Evolutionary conservation across 2,113 vertebrate genomes (phyloP).

Genomic region (Gambusia affinis): DNA sequence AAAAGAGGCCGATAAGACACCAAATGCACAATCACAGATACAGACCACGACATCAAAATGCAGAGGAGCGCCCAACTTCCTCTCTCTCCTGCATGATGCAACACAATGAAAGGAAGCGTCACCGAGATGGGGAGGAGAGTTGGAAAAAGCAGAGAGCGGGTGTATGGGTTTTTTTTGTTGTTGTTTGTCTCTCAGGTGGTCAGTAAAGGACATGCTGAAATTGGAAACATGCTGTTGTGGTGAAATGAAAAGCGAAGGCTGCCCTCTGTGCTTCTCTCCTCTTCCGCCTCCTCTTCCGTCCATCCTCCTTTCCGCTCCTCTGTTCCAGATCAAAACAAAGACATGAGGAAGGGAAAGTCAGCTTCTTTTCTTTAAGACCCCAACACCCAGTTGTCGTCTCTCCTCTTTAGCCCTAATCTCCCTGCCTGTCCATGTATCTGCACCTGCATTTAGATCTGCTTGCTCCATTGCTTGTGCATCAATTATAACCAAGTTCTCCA

Average conservation of each 20-base stretch:
- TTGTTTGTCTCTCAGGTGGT: conserved; percentile 52
- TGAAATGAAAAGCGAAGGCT: conserved; percentile 71
- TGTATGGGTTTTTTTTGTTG: not conserved
- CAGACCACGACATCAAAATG: conserved; percentile 4
- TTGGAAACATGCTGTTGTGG: conserved; percentile 62
- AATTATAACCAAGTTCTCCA: conserved; percentile 22
- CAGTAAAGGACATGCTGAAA: conserved; percentile 70
- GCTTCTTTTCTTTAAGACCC: not conserved
- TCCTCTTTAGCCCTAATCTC: not conserved
- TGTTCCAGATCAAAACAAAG: conserved; percentile 52
- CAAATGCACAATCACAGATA: conserved; percentile 26
- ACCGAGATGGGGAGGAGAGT: conserved; percentile 59
- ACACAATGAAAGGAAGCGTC: conserved; percentile 73
- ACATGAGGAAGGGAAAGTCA: conserved; percentile 27
- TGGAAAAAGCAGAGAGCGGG: conserved; percentile 49
- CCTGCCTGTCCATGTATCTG: conserved; percentile 12
- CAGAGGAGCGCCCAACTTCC: conserved; percentile 37
- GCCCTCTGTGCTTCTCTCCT: conserved; percentile 35
- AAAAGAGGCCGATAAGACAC: conserved; percentile 41
- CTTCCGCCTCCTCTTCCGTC: conserved; percentile 15
- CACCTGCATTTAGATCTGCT: conserved; percentile 22
- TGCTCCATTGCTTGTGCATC: not conserved
- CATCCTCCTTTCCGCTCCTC: conserved; percentile 23
- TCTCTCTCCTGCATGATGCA: conserved; percentile 72
- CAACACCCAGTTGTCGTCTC: not conserved